Evolutionary conservation across 2,888 invertebrate genomes (phyloP), one percentile per base, ranked within the genome.

Genomic region (Pyralis farinalis): DNA sequence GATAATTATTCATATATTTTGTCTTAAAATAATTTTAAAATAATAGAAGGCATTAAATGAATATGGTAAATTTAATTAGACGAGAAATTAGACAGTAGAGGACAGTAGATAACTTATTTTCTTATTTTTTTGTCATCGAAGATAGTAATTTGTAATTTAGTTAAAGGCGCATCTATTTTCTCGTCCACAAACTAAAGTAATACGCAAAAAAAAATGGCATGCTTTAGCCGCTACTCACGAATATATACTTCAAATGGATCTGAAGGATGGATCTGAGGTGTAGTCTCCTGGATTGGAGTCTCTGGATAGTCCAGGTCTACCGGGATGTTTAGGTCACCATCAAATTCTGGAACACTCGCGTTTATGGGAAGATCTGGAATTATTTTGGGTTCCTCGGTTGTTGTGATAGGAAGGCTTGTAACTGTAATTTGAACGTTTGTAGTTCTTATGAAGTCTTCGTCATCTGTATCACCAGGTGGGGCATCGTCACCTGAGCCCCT

Each of bases 161-260:
- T 11, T 11, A 6, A 12, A n/a, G 16, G 5, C 7, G 20, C 31
- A 38, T 22, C 9, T 41, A 11, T 38, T 39, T 56, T 58, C 56
- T 51, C 54, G 46, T 46, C 53, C 46, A 42, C 47, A 59, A 64
- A 67, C 39, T 48, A 61, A 69, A 57, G 51, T 58, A 74, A 66
- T 60, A 58, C 42, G 83, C 83, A 85, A 77, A 86, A 69, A 16
- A 75, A 85, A 79, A 67, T 71, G 82, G 82, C 88, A 87, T 86
- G 86, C 87, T 71, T 63, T 74, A 85, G 88, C 87, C 76, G 67
- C 88, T 88, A 88, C 88, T 88, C 88, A 88, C 88, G 74, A 88
- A 76, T 74, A 66, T 68, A 74, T 77, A 79, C 68, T 75, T 82
- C 72, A 76, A 77, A 65, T 59, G 55, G 60, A 61, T 50, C 58